These are phyloP conservation scores for Cisticola juncidis DNA, from an alignment of 2,113 vertebrate species.

Conservation along the genomic window DNA sequence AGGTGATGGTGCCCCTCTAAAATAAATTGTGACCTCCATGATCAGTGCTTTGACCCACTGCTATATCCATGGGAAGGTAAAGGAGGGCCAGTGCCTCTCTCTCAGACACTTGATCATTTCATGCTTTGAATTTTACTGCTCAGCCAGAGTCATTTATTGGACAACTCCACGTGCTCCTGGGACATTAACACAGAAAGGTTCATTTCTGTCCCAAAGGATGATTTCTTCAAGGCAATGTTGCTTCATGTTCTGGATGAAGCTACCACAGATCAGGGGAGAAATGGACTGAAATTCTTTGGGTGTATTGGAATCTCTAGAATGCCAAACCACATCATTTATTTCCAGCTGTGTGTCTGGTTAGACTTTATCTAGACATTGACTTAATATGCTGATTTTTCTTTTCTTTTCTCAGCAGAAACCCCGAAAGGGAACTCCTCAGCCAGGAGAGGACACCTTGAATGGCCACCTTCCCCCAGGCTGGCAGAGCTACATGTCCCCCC, in stretches of 20 bases:
- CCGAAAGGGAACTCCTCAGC: constrained; percentile 81
- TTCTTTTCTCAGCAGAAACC: constrained; percentile 79
- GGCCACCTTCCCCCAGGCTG: constrained; percentile 88
- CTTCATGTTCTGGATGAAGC: neutral
- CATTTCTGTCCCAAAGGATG: neutral
- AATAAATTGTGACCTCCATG: neutral
- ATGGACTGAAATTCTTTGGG: neutral
- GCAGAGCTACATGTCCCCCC: constrained; percentile 95
- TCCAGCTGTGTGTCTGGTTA: neutral
- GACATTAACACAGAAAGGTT: neutral
- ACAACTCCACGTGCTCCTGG: neutral
- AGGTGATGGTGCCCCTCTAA: neutral
- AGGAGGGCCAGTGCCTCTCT: neutral
- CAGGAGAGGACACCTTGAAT: constrained; percentile 82
- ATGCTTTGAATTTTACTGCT: neutral
- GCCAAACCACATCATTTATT: neutral
- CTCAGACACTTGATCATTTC: neutral
- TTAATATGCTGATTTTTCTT: constrained; percentile 10
- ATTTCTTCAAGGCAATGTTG: neutral
- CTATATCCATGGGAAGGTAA: neutral
- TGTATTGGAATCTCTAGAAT: neutral
- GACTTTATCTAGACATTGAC: neutral
- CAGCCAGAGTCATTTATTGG: rapidly evolving
- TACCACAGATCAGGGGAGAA: neutral
- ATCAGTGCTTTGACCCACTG: neutral